A percentile compares a stretch with the other conserved stretches of the same genome.
phyloP scores from a whole-genome alignment of 1,140 invertebrate genomes.

The Marisa cornuarietis region DNA sequence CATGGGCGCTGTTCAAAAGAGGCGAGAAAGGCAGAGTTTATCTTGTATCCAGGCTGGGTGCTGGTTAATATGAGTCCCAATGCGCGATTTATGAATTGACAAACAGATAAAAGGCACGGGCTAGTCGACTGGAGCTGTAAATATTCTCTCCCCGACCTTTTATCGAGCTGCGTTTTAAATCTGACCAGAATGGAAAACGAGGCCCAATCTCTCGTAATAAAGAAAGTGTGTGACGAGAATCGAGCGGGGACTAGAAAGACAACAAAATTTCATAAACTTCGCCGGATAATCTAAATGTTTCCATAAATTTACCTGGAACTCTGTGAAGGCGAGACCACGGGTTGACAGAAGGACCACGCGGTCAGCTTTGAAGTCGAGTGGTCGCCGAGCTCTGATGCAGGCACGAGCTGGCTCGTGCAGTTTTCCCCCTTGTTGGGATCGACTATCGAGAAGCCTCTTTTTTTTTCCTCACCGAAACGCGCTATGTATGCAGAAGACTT shows the following conservation, averaged over 20 bases:
- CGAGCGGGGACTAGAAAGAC: slow-evolving; percentile 2
- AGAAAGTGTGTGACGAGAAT: slow-evolving; percentile 1
- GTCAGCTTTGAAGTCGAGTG: slow-evolving; percentile 16
- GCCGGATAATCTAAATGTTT: slow-evolving; percentile 9
- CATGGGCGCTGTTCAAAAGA: slow-evolving; percentile 19
- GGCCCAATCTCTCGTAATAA: slow-evolving; percentile 3
- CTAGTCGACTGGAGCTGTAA: slow-evolving; percentile 2
- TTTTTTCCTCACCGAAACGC: too few species aligned
- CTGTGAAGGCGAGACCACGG: too few species aligned
- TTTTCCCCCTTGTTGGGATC: background rate
- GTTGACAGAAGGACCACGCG: background rate
- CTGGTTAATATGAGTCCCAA: slow-evolving; percentile 25
- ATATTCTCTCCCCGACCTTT: slow-evolving; percentile 3
- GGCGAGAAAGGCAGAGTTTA: slow-evolving; percentile 14
- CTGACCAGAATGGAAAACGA: background rate
- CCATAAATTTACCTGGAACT: slow-evolving; percentile 5
- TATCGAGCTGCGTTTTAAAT: slow-evolving; percentile 5
- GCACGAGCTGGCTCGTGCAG: background rate
- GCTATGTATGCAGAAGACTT: too few species aligned
- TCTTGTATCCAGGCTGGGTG: slow-evolving; percentile 18
- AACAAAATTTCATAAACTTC: slow-evolving; percentile 19
- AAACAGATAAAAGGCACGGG: slow-evolving; percentile 24
- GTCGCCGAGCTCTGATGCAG: background rate
- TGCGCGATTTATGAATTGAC: slow-evolving; percentile 29
- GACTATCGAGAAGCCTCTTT: too few species aligned